Evolutionary conservation across 2,113 vertebrate genomes (phyloP).

Genomic region (Mesitornis unicolor): DNA sequence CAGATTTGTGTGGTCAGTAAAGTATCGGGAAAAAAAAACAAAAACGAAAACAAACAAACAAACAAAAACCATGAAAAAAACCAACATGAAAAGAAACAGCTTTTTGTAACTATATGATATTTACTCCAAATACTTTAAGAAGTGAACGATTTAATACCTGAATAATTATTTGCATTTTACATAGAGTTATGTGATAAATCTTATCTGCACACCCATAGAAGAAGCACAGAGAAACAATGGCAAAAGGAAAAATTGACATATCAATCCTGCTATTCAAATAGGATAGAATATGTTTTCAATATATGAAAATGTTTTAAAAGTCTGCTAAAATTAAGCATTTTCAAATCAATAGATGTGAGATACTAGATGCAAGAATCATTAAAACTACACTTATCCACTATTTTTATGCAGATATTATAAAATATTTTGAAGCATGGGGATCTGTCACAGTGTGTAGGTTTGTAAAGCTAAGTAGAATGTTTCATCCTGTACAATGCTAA

Average conservation of each 20-base stretch:
- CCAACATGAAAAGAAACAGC: background rate
- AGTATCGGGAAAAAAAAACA: background rate
- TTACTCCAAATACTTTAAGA: background rate
- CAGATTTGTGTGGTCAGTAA: background rate
- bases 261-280: background rate
- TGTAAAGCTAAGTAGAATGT: background rate
- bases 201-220: background rate
- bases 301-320: background rate
- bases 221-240: background rate
- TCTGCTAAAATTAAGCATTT: background rate
- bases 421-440: background rate
- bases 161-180: background rate
- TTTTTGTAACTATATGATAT: background rate
- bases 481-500: background rate
- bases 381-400: background rate
- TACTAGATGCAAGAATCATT: background rate
- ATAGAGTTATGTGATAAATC: background rate
- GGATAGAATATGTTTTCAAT: background rate
- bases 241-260: background rate
- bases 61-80: too few relatives aligned
- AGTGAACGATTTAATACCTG: background rate
- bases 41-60: too few relatives aligned
- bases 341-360: background rate
- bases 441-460: background rate
- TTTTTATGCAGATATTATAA: background rate